These are phyloP conservation scores for Acanthurus leucopareius DNA, from an alignment of 2,797 vertebrate genomes.

Conservation along the genomic window DNA sequence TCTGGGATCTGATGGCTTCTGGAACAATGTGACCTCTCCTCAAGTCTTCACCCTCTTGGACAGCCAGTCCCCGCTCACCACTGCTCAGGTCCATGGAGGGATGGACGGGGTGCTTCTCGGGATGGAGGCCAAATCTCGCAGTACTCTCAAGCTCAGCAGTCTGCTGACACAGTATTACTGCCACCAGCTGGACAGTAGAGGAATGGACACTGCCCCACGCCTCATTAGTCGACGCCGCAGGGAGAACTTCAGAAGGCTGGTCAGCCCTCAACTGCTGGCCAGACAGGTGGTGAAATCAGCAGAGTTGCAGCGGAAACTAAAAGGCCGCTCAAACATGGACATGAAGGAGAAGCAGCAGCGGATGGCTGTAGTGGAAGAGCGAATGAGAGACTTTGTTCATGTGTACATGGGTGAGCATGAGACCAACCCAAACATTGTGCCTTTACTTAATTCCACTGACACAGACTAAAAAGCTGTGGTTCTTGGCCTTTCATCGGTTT, in stretches of 20 bases:
- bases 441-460: background rate
- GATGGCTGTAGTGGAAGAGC: conserved; percentile 54
- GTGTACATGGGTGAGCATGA: conserved; percentile 83
- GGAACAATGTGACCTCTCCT: conserved; percentile 86
- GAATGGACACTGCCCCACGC: conserved; percentile 68
- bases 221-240: conserved; percentile 80
- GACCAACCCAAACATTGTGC: background rate
- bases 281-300: conserved; percentile 76
- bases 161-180: conserved; percentile 88
- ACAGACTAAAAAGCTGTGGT: background rate
- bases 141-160: conserved; percentile 69
- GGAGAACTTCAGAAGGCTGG: conserved; percentile 77
- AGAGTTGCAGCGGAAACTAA: conserved; percentile 61
- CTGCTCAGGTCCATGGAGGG: conserved; percentile 88
- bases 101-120: conserved; percentile 91
- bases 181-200: conserved; percentile 54
- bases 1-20: conserved; percentile 87
- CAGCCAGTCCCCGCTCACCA: conserved; percentile 74
- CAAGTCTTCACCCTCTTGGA: conserved; percentile 84
- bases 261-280: conserved; percentile 54
- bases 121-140: conserved; percentile 21
- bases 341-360: conserved; percentile 57
- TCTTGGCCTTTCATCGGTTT: conserved; percentile 26
- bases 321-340: conserved; percentile 38
- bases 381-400: conserved; percentile 82